Percentiles rank a stretch among this genome's conserved stretches.
Evolutionary conservation across 2,888 invertebrate species (phyloP).

Genomic region (Physocephala rufipes): DNA sequence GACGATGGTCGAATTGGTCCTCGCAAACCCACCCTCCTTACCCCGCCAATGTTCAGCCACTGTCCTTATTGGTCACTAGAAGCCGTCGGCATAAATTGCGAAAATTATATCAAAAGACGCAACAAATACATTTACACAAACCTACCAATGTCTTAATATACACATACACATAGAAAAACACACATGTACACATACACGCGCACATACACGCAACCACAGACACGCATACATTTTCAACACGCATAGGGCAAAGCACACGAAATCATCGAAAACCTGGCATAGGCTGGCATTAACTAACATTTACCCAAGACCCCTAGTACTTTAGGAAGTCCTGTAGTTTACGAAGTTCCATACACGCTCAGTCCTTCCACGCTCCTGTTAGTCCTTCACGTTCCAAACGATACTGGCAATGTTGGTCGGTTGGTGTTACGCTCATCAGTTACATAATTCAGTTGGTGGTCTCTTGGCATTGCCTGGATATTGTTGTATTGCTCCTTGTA

Average conservation of each 20-base stretch:
- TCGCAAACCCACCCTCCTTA: too few relatives aligned
- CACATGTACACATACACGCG: conserved; percentile 5
- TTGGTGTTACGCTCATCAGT: not conserved
- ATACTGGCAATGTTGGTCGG: not conserved
- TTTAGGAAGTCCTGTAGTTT: not conserved
- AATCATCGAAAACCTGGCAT: too few relatives aligned
- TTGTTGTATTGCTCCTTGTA: conserved; percentile 24
- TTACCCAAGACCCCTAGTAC: conserved; percentile 4
- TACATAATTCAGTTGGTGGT: conserved; percentile 6
- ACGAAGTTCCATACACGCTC: too few relatives aligned
- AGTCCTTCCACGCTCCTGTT: too few relatives aligned
- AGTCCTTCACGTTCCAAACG: not conserved
- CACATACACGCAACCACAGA: conserved; percentile 22
- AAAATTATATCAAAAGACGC: conserved; percentile 5
- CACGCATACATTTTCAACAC: too few relatives aligned
- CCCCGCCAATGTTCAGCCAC: too few relatives aligned
- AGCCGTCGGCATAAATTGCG: conserved; percentile 25
- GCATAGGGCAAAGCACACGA: too few relatives aligned
- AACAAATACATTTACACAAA: conserved; percentile 25
- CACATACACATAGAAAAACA: conserved; percentile 5
- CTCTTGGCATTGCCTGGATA: conserved; percentile 1
- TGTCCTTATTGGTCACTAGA: not conserved
- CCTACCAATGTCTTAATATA: conserved; percentile 12
- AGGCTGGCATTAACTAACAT: too few relatives aligned
- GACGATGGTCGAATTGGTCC: too few relatives aligned